Evolutionary conservation across 2,113 vertebrate species (phyloP).

Genomic region (Pardalotus punctatus): DNA sequence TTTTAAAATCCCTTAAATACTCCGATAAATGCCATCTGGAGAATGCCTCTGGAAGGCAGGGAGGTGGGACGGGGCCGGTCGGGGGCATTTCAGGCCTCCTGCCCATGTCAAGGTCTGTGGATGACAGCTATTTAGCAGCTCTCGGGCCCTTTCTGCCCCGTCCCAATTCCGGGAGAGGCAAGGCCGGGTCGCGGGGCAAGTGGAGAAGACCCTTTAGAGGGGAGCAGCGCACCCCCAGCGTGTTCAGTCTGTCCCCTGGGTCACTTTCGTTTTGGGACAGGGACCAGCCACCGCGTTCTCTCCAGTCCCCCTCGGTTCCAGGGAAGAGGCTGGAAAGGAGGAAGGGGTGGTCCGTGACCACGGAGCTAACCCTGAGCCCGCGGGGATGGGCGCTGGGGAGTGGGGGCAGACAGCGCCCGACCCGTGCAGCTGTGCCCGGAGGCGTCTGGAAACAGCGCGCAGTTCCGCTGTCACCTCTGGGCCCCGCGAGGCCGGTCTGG

Average conservation of each 20-base stretch:
- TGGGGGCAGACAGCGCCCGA: neutral
- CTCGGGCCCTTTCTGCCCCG: neutral
- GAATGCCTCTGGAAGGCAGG: neutral
- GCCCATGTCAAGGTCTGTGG: neutral
- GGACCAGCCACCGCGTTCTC: neutral
- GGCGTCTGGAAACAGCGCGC: neutral
- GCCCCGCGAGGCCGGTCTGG: neutral
- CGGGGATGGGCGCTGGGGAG: neutral
- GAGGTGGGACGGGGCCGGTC: neutral
- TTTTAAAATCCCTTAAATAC: neutral
- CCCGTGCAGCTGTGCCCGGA: neutral
- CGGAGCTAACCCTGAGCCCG: neutral
- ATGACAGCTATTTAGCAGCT: neutral
- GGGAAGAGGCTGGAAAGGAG: neutral
- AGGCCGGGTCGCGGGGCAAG: neutral
- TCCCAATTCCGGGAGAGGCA: neutral
- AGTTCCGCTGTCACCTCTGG: neutral
- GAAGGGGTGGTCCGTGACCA: neutral
- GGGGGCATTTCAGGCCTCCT: neutral
- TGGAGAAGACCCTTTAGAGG: fast-evolving
- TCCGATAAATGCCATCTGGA: neutral
- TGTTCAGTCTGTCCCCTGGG: neutral
- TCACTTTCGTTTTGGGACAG: neutral
- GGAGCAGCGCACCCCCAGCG: fast-evolving
- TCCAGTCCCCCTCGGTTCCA: neutral